Evolutionary conservation across 1,140 invertebrate species (phyloP).

Genomic region (Drosophila pallidifrons): DNA sequence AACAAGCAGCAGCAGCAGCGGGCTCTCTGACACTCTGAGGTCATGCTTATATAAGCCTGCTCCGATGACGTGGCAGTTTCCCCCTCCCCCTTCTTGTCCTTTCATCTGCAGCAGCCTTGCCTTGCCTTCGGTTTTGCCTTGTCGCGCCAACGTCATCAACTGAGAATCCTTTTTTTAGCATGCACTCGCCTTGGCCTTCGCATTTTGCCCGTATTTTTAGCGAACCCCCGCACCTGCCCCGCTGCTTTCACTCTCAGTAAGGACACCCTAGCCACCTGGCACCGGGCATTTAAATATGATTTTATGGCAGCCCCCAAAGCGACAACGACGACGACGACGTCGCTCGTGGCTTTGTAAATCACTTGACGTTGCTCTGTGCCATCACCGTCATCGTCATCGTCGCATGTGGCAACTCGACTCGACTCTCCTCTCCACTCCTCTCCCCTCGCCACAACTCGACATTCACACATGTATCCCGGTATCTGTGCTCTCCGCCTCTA

Average conservation of each 20-base stretch:
- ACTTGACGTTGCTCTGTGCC: constrained; percentile 17
- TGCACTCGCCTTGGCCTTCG: constrained; percentile 50
- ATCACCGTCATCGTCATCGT: constrained; percentile 6
- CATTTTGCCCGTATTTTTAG: constrained; percentile 39
- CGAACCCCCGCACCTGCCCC: background rate
- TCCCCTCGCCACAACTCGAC: background rate
- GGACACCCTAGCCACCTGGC: constrained; percentile 18
- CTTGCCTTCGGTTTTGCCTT: background rate
- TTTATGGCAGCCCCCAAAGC: constrained; percentile 45
- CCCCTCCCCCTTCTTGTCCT: background rate
- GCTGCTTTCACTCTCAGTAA: background rate
- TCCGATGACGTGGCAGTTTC: constrained; percentile 32
- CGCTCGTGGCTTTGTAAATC: constrained; percentile 39
- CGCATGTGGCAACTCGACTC: constrained; percentile 33
- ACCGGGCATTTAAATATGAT: constrained; percentile 62
- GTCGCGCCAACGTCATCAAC: constrained; percentile 43
- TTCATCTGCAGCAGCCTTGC: constrained; percentile 9
- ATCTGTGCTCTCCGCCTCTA: constrained; percentile 37
- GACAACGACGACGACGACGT: constrained; percentile 20
- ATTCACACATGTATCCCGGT: constrained; percentile 33
- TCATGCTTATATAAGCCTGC: constrained; percentile 46
- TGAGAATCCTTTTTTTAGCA: constrained; percentile 17
- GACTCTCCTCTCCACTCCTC: too few relatives aligned
- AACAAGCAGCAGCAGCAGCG: background rate
- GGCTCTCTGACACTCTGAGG: constrained; percentile 23